Base-by-base conservation (phyloP, 1,140 invertebrate genomes). In the Nasonia vitripennis region DNA sequence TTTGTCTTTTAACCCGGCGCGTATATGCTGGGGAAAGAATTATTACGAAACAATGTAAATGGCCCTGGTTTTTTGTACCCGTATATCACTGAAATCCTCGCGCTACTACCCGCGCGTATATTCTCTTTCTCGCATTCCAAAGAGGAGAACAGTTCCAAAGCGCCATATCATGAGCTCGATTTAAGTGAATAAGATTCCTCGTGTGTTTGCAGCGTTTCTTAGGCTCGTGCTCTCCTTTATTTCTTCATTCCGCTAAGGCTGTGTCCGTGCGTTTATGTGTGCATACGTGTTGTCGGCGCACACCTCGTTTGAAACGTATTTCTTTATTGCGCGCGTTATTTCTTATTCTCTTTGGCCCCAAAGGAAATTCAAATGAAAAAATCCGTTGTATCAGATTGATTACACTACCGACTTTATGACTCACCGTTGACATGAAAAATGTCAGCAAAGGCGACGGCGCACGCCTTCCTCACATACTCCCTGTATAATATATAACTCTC, bases 11-110 rank as follows among this genome's bases (percentile, higher is more conserved):
- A 81, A 73, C 27, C 51, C 14, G 48, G 12, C 12, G 55, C 70
- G 20, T 81, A 73, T 81, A 81, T 68, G 27, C 51, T 71, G 34
- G 34, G 20, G 37, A 45, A 67, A 81, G 81, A 83, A 77, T 83
- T 83, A 67, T 77, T 77, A 77, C 74, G 74, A 83, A 83, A 83
- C 81, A 83, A 83, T 83, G 81, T 62, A 83, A 83, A 83, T 83
- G 55, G 55, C 74, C 51, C 2, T 23, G 74, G 9, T 68, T 83
- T 77, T 75, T 82, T 82, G 45, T 23, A 67, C 73, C 20, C 81
- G 27, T 83, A 77, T 67, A 83, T 83, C 74, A 83, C 81, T 77
- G 23, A 48, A 83, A 51, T 77, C 74, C 41, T 71, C 41, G 81
- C 62, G 27, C 20, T 20, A 27, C 27, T 37, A 37, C 3, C 34